A percentile compares a stretch with the other conserved stretches of the same genome.
phyloP scores from a whole-genome alignment of 2,888 invertebrate species.

The Heliconius hortense region DNA sequence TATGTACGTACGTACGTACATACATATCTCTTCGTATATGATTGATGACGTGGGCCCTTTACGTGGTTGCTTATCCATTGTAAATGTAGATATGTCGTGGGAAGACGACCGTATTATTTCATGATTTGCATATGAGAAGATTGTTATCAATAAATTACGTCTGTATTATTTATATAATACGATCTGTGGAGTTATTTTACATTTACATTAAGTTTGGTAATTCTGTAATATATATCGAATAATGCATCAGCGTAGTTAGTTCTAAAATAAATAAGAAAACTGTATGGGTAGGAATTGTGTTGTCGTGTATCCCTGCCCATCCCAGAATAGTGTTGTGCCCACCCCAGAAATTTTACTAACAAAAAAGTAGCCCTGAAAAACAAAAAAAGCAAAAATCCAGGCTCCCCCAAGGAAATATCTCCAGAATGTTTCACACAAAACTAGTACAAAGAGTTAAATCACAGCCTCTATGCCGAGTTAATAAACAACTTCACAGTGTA shows the following conservation, averaged over 20 bases:
- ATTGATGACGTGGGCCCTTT: slow-evolving; percentile 28
- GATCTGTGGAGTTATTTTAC: slow-evolving; percentile 17
- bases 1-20: slow-evolving; percentile 11
- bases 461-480: slow-evolving; percentile 36
- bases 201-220: slow-evolving; percentile 30
- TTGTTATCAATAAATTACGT: slow-evolving; percentile 34
- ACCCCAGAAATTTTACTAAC: too few species aligned
- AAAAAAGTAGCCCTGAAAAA: too few species aligned
- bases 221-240: neutral
- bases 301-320: too few species aligned
- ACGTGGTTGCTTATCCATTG: slow-evolving; percentile 23
- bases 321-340: too few species aligned
- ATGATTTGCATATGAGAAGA: slow-evolving; percentile 37
- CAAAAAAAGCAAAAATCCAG: too few species aligned
- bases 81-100: slow-evolving; percentile 27
- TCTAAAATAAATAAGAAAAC: slow-evolving; percentile 9
- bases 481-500: slow-evolving; percentile 40
- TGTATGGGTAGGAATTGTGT: neutral
- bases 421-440: slow-evolving; percentile 5
- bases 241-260: slow-evolving; percentile 15
- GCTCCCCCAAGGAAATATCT: too few species aligned
- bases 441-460: slow-evolving; percentile 38
- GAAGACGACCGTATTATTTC: slow-evolving; percentile 34
- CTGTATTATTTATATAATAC: slow-evolving; percentile 27
- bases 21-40: slow-evolving; percentile 12